Evolutionary conservation across 2,113 vertebrate species (phyloP).

Genomic region (Tretioscincus oriximinensis): DNA sequence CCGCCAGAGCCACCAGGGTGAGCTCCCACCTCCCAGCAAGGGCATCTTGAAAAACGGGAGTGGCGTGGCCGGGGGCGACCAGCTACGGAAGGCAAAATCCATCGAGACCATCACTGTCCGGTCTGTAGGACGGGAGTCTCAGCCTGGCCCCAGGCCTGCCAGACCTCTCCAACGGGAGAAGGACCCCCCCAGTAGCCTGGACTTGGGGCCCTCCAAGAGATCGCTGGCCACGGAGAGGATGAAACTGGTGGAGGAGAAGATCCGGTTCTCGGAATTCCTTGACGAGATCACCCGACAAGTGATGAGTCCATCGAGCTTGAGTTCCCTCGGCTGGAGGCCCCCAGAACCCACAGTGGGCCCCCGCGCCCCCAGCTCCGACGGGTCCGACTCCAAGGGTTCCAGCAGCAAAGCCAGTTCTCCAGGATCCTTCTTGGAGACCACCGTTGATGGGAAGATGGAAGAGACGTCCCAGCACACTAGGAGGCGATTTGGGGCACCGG

Average conservation of each 20-base stretch:
- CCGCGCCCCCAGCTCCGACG: slow-evolving; percentile 16
- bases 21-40: slow-evolving; percentile 25
- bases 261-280: slow-evolving; percentile 80
- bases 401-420: neutral
- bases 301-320: slow-evolving; percentile 78
- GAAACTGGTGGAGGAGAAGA: slow-evolving; percentile 72
- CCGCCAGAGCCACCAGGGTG: slow-evolving; percentile 37
- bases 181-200: slow-evolving; percentile 37
- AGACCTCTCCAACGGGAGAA: slow-evolving; percentile 17
- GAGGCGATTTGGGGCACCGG: slow-evolving; percentile 16
- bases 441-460: slow-evolving; percentile 32
- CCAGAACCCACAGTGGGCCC: slow-evolving; percentile 30
- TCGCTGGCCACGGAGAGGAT: neutral
- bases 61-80: neutral
- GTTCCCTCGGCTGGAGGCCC: slow-evolving; percentile 70
- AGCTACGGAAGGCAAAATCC: slow-evolving; percentile 75
- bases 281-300: slow-evolving; percentile 83
- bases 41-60: slow-evolving; percentile 46
- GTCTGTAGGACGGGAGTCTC: slow-evolving; percentile 15
- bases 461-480: neutral
- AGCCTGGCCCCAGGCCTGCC: neutral
- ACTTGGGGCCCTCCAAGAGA: neutral
- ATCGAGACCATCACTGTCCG: slow-evolving; percentile 72
- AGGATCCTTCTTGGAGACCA: slow-evolving; percentile 12
- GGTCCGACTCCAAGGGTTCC: slow-evolving; percentile 25